These are phyloP conservation scores for Geodia barretti DNA, from an alignment of 37 sponge, comb jelly and placozoan genomes.

Conservation along the genomic window DNA sequence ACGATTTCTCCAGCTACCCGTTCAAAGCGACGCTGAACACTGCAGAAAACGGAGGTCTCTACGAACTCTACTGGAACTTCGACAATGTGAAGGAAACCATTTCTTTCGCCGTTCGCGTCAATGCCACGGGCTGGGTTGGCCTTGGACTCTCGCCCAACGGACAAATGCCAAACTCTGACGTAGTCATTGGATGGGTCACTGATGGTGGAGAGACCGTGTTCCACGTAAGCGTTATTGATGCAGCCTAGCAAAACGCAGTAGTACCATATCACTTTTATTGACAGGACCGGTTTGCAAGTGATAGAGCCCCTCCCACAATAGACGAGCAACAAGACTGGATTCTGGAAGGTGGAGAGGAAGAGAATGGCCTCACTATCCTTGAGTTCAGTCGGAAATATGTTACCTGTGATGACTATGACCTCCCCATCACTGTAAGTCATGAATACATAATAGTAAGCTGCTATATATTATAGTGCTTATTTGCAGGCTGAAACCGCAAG, in stretches of 20 bases:
- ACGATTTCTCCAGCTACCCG: no score
- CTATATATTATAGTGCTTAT: no score
- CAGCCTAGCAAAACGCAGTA: neutral
- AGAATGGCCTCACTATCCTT: conserved; percentile 46
- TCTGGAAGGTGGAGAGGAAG: conserved; percentile 29
- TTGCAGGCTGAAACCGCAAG: conserved; percentile 29
- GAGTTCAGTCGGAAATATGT: conserved; percentile 30
- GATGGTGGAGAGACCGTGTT: neutral
- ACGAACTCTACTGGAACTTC: no score
- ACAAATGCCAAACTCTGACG: conserved; percentile 48
- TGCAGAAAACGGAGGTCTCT: no score
- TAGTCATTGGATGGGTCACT: conserved; percentile 63
- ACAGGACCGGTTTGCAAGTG: conserved; percentile 56
- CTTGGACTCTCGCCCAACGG: conserved; percentile 67
- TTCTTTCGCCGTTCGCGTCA: conserved; percentile 40
- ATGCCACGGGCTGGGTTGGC: conserved; percentile 52
- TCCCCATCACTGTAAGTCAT: neutral
- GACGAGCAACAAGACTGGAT: conserved; percentile 41
- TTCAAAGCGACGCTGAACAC: no score
- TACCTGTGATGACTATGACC: conserved; percentile 47
- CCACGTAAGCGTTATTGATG: conserved; percentile 4
- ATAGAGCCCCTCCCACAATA: conserved; percentile 5
- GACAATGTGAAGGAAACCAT: conserved; percentile 1
- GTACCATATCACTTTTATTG: neutral
- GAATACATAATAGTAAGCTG: neutral